Evolutionary conservation across 2,113 vertebrate species (phyloP).

Genomic region (Podocnemis expansa): DNA sequence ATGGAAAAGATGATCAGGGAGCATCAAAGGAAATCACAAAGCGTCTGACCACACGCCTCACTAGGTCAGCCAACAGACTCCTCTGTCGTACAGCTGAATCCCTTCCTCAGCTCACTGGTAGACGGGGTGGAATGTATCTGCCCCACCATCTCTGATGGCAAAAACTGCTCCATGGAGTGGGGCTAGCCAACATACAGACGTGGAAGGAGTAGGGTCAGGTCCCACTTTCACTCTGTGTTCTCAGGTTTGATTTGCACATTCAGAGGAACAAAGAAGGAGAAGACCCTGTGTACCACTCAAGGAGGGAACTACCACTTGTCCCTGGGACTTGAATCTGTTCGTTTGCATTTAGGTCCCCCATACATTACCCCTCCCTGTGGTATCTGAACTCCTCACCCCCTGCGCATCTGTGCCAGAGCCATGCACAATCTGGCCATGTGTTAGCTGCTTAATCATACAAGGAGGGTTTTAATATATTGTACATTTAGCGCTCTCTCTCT

Average conservation of each 20-base stretch:
- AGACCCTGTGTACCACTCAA: neutral
- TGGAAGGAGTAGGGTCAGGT: neutral
- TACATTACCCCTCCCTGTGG: neutral
- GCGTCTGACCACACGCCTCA: neutral
- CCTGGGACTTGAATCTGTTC: neutral
- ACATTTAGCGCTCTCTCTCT: no score
- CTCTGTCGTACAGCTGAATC: neutral
- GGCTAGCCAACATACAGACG: neutral
- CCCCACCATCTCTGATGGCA: neutral
- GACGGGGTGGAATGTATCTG: neutral
- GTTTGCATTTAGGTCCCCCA: neutral
- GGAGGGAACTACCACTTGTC: neutral
- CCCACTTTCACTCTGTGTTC: neutral
- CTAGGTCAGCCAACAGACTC: neutral
- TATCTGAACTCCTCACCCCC: neutral
- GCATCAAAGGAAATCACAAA: neutral
- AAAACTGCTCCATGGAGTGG: neutral
- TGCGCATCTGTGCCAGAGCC: neutral
- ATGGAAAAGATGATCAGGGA: neutral
- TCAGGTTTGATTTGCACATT: neutral
- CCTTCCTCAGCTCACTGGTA: neutral
- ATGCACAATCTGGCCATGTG: neutral
- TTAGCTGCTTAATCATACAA: neutral
- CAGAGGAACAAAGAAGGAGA: neutral
- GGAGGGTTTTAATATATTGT: neutral